phyloP scores from a whole-genome alignment of 1,140 invertebrate species.

The Eupristina koningsbergeri region DNA sequence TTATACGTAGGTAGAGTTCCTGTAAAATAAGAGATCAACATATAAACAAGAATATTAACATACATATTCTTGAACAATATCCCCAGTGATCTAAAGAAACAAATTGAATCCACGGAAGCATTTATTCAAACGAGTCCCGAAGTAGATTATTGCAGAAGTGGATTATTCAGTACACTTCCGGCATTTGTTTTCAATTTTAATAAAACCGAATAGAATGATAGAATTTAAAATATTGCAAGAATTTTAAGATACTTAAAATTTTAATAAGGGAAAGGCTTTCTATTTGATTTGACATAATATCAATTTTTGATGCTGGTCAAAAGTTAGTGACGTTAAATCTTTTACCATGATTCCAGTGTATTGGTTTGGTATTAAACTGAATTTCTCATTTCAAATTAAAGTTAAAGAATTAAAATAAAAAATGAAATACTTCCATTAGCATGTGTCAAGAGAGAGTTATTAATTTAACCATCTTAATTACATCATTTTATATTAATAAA shows the following conservation, averaged over 20 bases:
- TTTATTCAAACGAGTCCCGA: no score
- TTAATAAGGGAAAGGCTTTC: neutral
- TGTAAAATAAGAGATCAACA: neutral
- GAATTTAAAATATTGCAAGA: neutral
- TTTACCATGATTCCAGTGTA: no score
- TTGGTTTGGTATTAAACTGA: no score
- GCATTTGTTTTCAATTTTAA: neutral
- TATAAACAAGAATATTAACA: neutral
- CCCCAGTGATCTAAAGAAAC: neutral
- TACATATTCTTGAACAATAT: neutral
- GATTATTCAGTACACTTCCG: neutral
- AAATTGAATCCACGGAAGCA: neutral
- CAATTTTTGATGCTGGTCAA: neutral
- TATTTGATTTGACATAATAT: neutral
- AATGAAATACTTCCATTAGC: no score
- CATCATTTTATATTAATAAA: no score
- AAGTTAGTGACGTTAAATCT: neutral
- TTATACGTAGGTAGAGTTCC: neutral
- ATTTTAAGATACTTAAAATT: neutral
- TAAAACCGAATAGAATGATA: neutral
- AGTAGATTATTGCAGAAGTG: neutral
- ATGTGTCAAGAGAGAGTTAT: no score
- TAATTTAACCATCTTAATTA: no score
- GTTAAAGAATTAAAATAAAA: no score
- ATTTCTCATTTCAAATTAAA: no score